phyloP scores from a whole-genome alignment of 2,888 invertebrate genomes.

The Salticus scenicus region DNA sequence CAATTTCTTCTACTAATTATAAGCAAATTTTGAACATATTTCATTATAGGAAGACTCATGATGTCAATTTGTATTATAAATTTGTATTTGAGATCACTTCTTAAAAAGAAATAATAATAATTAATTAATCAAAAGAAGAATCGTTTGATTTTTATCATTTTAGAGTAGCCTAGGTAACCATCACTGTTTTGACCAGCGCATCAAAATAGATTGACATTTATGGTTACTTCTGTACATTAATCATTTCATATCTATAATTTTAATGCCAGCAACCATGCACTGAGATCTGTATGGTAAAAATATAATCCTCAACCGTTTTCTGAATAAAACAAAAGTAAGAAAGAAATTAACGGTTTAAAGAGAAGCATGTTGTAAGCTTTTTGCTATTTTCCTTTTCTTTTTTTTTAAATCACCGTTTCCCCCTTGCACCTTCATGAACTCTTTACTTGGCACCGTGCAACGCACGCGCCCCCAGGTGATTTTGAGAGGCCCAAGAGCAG shows the following conservation, averaged over 20 bases:
- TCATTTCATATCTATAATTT: background rate
- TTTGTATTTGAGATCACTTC: too few species aligned
- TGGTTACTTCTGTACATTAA: background rate
- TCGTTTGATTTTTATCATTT: background rate
- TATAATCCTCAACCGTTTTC: background rate
- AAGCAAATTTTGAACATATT: too few species aligned
- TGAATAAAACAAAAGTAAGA: background rate
- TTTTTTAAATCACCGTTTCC: background rate
- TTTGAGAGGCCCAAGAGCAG: conserved; percentile 54
- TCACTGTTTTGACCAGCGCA: background rate
- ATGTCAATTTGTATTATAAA: too few species aligned
- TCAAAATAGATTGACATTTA: background rate
- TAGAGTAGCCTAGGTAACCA: background rate
- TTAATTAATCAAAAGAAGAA: too few species aligned
- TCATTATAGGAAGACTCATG: too few species aligned
- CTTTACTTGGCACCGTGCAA: conserved; percentile 40
- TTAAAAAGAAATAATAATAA: too few species aligned
- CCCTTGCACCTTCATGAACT: conserved; percentile 45
- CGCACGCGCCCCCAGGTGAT: conserved; percentile 48
- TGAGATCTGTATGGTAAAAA: too few species aligned
- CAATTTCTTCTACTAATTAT: too few species aligned
- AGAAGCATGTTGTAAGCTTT: background rate
- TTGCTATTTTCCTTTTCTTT: background rate
- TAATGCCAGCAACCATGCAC: too few species aligned
- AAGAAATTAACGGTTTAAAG: background rate